Evolutionary conservation across 2,113 vertebrate genomes (phyloP).

Genomic region (Origma solitaria): DNA sequence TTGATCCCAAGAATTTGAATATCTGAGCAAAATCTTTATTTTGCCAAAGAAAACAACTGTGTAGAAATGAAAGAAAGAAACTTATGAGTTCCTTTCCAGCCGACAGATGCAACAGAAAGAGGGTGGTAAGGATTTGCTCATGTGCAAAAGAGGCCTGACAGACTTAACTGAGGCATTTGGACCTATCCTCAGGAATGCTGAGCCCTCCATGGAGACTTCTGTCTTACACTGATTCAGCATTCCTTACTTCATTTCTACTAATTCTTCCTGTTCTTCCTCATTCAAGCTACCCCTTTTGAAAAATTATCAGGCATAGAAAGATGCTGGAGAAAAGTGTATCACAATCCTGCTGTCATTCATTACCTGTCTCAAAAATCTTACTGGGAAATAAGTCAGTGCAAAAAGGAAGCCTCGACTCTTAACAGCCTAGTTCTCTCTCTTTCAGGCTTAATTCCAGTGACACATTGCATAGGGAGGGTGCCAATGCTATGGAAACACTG

Average conservation of each 20-base stretch:
- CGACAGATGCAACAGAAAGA: neutral
- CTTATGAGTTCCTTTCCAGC: neutral
- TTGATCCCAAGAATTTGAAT: neutral
- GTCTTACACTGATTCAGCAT: neutral
- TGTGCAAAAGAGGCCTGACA: neutral
- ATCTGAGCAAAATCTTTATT: neutral
- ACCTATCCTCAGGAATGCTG: neutral
- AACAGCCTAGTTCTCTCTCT: neutral
- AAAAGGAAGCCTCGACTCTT: neutral
- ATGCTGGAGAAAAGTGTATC: neutral
- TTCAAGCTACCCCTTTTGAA: neutral
- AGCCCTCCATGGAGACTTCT: neutral
- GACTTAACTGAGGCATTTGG: neutral
- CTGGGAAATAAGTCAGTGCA: neutral
- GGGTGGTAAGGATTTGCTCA: neutral
- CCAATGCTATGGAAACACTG: fast-evolving
- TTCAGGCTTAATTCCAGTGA: neutral
- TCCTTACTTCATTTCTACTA: neutral
- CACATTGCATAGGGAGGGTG: neutral
- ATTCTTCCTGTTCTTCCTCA: neutral
- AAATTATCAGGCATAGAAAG: neutral
- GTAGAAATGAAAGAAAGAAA: neutral
- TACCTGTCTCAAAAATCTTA: neutral
- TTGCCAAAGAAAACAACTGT: neutral
- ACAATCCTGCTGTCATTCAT: neutral